These are phyloP conservation scores for Trichogramma pretiosum DNA, from an alignment of 1,140 invertebrate genomes.

Conservation along the genomic window DNA sequence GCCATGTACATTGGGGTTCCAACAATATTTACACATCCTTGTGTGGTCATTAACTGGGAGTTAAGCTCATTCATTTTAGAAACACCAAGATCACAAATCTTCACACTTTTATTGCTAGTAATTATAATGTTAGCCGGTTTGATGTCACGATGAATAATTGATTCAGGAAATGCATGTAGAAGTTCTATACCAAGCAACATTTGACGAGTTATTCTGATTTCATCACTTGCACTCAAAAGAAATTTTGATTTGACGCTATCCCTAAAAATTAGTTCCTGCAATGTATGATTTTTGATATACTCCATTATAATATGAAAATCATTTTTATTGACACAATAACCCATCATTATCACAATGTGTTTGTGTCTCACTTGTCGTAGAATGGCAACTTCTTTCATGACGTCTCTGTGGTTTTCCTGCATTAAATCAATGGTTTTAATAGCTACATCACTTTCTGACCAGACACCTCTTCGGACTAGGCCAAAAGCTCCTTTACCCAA, in stretches of 20 bases:
- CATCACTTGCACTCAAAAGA: not conserved
- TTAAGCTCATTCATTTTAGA: not conserved
- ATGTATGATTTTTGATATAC: constrained; percentile 1
- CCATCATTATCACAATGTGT: constrained; percentile 10
- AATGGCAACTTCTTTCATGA: constrained; percentile 2
- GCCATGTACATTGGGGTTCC: not conserved
- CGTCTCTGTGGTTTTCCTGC: not conserved
- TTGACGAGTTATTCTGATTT: not conserved
- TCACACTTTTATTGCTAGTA: not conserved
- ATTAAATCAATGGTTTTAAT: constrained; percentile 1
- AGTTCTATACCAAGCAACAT: not conserved
- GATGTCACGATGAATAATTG: constrained; percentile 11
- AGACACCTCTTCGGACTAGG: not conserved
- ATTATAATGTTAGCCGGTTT: constrained; percentile 11
- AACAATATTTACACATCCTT: not conserved
- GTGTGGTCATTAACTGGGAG: not conserved
- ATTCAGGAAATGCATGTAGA: not conserved
- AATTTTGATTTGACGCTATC: not conserved
- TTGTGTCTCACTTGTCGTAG: constrained; percentile 4
- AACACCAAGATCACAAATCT: constrained; percentile 13
- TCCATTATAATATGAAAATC: constrained; percentile 5
- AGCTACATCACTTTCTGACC: not conserved
- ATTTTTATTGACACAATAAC: not conserved
- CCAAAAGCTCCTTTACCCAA: not conserved
- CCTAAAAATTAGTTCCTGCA: not conserved